Percentiles rank a stretch among this genome's conserved stretches.
Evolutionary conservation across 2,113 vertebrate genomes (phyloP).

Genomic region (Chunga burmeisteri): DNA sequence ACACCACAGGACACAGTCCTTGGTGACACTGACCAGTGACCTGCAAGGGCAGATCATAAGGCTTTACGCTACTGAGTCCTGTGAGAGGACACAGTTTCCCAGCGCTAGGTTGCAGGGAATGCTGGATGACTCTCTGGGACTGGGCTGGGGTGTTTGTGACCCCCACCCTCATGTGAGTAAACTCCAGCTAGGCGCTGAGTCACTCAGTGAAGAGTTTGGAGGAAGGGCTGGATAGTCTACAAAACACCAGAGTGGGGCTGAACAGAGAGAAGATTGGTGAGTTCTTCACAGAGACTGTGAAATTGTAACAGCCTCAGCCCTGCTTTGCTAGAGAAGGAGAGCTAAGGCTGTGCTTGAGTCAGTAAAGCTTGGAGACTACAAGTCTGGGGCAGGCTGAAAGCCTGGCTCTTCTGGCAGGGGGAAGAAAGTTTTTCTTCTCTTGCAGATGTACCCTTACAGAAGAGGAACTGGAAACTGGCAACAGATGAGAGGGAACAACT

Average conservation of each 20-base stretch:
- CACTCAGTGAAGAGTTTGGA: background rate
- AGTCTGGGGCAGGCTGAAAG: background rate
- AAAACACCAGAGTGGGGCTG: background rate
- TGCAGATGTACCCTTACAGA: background rate
- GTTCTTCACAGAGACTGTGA: background rate
- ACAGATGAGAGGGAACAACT: background rate
- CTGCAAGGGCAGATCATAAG: background rate
- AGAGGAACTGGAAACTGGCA: background rate
- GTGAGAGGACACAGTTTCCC: background rate
- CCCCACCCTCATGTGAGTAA: accelerated
- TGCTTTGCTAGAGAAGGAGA: background rate
- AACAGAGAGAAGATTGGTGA: background rate
- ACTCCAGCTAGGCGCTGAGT: background rate
- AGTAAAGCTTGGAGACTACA: background rate
- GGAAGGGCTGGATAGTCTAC: background rate
- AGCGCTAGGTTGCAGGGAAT: background rate
- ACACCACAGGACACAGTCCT: background rate
- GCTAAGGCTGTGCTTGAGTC: background rate
- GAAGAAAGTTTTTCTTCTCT: background rate
- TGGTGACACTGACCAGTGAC: background rate
- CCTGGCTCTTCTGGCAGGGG: background rate
- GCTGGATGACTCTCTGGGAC: background rate
- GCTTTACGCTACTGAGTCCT: background rate
- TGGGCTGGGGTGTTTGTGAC: background rate
- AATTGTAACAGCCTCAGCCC: background rate